phyloP scores from a whole-genome alignment of 2,888 invertebrate genomes.

The Malthinus flaveolus region DNA sequence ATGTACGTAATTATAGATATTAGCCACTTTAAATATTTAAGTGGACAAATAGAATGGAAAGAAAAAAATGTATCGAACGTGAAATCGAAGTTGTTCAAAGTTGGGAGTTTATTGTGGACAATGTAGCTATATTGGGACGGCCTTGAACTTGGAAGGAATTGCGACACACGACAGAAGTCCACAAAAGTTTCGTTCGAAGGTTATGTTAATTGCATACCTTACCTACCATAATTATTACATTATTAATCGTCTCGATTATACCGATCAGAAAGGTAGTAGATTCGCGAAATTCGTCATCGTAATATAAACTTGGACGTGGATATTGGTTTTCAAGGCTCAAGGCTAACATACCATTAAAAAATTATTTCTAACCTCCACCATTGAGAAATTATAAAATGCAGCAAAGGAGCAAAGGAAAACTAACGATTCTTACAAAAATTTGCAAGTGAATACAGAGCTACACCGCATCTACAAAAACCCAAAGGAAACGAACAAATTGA shows the following conservation, averaged over 20 bases:
- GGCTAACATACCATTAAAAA: no score
- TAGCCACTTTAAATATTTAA: no score
- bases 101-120: slow-evolving; percentile 17
- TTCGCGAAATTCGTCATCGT: slow-evolving; percentile 21
- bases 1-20: no score
- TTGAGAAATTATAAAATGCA: no score
- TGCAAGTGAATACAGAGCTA: no score
- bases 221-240: slow-evolving; percentile 2
- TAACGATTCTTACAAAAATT: no score
- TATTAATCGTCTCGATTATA: slow-evolving; percentile 17
- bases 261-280: slow-evolving; percentile 18
- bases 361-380: no score
- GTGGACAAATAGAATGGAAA: not conserved
- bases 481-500: no score
- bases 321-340: slow-evolving; percentile 27
- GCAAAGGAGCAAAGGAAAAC: no score
- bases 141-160: slow-evolving; percentile 38
- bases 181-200: slow-evolving; percentile 19
- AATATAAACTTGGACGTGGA: slow-evolving; percentile 26
- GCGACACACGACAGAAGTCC: slow-evolving; percentile 21
- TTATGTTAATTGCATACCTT: slow-evolving; percentile 7
- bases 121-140: slow-evolving; percentile 34
- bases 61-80: slow-evolving; percentile 11
- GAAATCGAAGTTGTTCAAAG: slow-evolving; percentile 28
- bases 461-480: no score